Evolutionary conservation across 2,888 invertebrate genomes (phyloP).

Genomic region (Microctonus aethiopoides): DNA sequence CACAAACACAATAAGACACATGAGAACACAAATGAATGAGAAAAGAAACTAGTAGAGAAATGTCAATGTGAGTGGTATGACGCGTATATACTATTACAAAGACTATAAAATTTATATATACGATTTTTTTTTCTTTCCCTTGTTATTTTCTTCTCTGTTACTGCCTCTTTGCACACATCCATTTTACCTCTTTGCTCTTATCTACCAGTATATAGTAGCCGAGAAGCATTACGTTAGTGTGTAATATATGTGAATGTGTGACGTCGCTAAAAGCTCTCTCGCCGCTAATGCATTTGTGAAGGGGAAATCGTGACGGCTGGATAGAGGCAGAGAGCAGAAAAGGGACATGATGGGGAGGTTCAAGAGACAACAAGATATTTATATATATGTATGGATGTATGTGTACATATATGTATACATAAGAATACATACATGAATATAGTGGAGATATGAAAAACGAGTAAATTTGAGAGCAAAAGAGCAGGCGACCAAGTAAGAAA

Average conservation of each 20-base stretch:
- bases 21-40: no score
- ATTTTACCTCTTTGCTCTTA: conserved; percentile 34
- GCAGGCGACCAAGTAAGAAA: conserved; percentile 18
- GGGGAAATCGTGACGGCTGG: conserved; percentile 16
- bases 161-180: conserved; percentile 7
- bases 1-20: conserved; percentile 30
- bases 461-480: conserved; percentile 24
- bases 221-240: conserved; percentile 36
- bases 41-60: conserved; percentile 6
- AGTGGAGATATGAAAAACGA: no score
- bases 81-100: not conserved
- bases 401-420: no score
- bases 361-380: not conserved
- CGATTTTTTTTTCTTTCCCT: conserved; percentile 11
- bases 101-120: not conserved
- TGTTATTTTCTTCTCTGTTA: not conserved
- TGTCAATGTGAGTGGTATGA: not conserved
- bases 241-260: conserved; percentile 49
- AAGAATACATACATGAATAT: conserved; percentile 27
- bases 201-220: conserved; percentile 24
- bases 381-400: not conserved
- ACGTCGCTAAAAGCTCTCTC: conserved; percentile 62
- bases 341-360: conserved; percentile 36
- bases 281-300: conserved; percentile 65
- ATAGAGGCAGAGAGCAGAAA: conserved; percentile 21